phyloP scores from a whole-genome alignment of 2,113 vertebrate genomes.

The Ciconia maguari region DNA sequence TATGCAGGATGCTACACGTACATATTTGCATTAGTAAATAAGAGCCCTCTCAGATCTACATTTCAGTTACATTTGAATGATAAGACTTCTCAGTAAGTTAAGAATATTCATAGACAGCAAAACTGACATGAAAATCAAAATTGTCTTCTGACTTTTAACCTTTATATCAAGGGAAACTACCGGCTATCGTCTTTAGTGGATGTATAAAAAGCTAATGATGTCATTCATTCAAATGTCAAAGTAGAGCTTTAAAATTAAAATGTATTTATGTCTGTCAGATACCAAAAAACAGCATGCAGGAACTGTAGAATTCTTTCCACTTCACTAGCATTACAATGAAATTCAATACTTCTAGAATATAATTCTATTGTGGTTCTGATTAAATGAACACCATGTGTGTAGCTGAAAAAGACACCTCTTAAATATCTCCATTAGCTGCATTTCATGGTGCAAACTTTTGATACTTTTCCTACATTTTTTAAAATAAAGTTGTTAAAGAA shows the following conservation, averaged over 20 bases:
- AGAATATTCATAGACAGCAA: neutral
- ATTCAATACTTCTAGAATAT: neutral
- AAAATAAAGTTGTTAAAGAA: neutral
- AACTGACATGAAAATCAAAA: neutral
- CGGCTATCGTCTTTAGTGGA: neutral
- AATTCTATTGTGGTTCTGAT: neutral
- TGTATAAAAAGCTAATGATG: neutral
- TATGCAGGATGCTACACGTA: neutral
- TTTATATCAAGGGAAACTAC: neutral
- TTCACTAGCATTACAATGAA: neutral
- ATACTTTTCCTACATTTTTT: neutral
- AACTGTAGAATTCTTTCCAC: neutral
- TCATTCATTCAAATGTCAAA: neutral
- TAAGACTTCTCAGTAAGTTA: neutral
- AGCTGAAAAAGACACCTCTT: neutral
- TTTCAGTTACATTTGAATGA: neutral
- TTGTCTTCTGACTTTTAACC: neutral
- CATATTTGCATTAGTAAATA: neutral
- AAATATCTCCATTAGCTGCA: neutral
- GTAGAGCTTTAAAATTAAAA: neutral
- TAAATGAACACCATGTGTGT: neutral
- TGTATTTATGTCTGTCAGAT: neutral
- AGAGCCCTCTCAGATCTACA: neutral
- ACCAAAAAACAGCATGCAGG: neutral
- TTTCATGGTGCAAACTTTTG: neutral